Evolutionary conservation across 2,113 vertebrate species (phyloP).

Genomic region (Cheilinus undulatus): DNA sequence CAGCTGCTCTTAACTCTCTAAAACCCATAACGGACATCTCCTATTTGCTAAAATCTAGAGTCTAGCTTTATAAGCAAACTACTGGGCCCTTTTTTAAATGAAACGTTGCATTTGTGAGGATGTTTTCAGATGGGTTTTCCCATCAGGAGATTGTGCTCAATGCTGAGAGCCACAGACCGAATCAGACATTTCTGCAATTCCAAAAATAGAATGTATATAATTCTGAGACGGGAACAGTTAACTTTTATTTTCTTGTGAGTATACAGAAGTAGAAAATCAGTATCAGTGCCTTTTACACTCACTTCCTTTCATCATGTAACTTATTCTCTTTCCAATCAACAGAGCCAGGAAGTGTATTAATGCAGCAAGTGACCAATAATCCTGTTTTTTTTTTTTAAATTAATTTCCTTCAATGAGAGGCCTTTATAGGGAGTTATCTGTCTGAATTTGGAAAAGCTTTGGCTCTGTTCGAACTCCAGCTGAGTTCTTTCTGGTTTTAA

Average conservation of each 20-base stretch:
- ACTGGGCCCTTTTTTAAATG: not conserved
- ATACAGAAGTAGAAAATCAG: not conserved
- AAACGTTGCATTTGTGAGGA: not conserved
- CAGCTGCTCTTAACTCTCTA: not conserved
- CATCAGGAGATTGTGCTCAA: no score
- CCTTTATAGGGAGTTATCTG: not conserved
- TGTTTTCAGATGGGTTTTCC: not conserved
- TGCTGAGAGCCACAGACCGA: no score
- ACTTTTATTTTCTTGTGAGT: not conserved
- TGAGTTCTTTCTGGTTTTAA: not conserved
- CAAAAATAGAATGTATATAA: not conserved
- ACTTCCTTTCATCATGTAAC: not conserved
- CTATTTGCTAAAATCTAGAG: not conserved
- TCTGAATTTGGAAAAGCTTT: not conserved
- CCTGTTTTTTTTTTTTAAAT: not conserved
- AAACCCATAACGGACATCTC: not conserved
- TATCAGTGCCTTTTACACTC: not conserved
- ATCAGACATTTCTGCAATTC: not conserved
- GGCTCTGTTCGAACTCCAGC: not conserved
- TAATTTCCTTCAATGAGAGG: not conserved
- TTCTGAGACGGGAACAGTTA: not conserved
- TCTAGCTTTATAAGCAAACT: not conserved
- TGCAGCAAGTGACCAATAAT: not conserved
- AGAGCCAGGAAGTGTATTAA: not conserved
- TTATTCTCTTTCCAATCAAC: not conserved